Conservation (phyloP, 2,888 invertebrate species). For the Microplitis manilae region DNA sequence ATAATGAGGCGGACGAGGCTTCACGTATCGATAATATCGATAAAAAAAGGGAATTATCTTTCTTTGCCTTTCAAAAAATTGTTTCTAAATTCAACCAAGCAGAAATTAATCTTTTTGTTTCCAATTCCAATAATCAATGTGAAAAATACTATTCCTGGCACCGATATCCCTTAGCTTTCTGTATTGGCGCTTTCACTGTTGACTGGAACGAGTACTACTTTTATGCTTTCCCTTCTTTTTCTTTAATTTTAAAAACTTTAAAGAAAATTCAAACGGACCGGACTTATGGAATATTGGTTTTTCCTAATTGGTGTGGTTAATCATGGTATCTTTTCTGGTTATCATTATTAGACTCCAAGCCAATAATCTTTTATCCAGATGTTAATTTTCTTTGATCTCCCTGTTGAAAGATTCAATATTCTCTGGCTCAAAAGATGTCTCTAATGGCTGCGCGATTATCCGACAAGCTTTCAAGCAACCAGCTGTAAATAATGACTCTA, state of each 20-base stretch:
- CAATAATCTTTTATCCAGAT: conserved; percentile 46
- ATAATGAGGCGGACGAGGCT: neutral
- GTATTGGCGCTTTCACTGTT: neutral
- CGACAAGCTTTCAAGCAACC: conserved; percentile 47
- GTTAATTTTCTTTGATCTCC: conserved; percentile 50
- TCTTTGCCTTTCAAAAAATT: neutral
- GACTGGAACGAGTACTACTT: neutral
- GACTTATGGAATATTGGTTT: conserved; percentile 36
- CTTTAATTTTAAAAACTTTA: conserved; percentile 29
- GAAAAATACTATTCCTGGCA: neutral
- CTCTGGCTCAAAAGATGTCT: conserved; percentile 47
- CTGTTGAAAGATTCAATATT: conserved; percentile 53
- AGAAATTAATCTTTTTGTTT: neutral
- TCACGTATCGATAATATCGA: neutral
- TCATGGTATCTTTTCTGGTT: too few relatives aligned
- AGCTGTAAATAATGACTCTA: neutral
- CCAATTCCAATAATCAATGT: neutral
- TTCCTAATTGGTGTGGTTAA: conserved; percentile 27
- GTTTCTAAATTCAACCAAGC: neutral
- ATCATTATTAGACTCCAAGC: neutral
- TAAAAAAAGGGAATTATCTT: neutral
- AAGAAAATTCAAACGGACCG: conserved; percentile 35
- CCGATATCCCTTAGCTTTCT: neutral
- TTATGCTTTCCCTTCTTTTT: conserved; percentile 30
- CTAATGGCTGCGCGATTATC: conserved; percentile 58